Conservation (phyloP, 1,140 invertebrate species). For the Dysdera silvatica region DNA sequence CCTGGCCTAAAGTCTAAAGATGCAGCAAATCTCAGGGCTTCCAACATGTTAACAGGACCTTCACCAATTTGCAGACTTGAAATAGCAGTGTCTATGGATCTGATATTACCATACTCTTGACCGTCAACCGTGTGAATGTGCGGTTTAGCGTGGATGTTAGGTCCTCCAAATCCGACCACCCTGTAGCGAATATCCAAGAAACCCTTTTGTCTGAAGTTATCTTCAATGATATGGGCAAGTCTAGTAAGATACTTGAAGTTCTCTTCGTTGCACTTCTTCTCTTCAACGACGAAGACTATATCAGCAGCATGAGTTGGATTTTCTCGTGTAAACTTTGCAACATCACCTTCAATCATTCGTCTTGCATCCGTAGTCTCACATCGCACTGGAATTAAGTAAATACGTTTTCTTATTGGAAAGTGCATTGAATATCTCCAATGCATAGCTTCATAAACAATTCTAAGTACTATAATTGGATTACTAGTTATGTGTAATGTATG, state of each 20-base stretch:
- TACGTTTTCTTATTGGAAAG: not conserved
- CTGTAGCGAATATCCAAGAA: slow-evolving; percentile 56
- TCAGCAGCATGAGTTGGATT: slow-evolving; percentile 56
- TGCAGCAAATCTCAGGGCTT: slow-evolving; percentile 64
- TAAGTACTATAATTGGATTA: too few species aligned
- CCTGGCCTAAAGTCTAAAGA: slow-evolving; percentile 70
- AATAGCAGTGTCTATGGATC: slow-evolving; percentile 39
- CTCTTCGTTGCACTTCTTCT: slow-evolving; percentile 67
- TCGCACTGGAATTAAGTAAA: slow-evolving; percentile 34
- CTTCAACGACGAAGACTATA: slow-evolving; percentile 79
- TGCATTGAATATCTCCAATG: too few species aligned
- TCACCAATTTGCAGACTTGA: slow-evolving; percentile 41
- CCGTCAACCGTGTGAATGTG: slow-evolving; percentile 50
- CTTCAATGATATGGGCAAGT: slow-evolving; percentile 41
- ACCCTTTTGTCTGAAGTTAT: slow-evolving; percentile 38
- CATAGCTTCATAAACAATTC: too few species aligned
- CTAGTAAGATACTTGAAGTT: slow-evolving; percentile 42
- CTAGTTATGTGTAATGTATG: too few species aligned
- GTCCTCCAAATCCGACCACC: slow-evolving; percentile 68
- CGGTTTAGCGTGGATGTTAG: slow-evolving; percentile 59
- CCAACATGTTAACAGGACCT: slow-evolving; percentile 61
- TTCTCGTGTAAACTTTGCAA: slow-evolving; percentile 33
- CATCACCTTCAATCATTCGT: slow-evolving; percentile 39
- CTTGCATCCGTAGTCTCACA: slow-evolving; percentile 40
- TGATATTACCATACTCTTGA: slow-evolving; percentile 42